Evolutionary conservation across 2,888 invertebrate species (phyloP).

Genomic region (Nezara viridula): DNA sequence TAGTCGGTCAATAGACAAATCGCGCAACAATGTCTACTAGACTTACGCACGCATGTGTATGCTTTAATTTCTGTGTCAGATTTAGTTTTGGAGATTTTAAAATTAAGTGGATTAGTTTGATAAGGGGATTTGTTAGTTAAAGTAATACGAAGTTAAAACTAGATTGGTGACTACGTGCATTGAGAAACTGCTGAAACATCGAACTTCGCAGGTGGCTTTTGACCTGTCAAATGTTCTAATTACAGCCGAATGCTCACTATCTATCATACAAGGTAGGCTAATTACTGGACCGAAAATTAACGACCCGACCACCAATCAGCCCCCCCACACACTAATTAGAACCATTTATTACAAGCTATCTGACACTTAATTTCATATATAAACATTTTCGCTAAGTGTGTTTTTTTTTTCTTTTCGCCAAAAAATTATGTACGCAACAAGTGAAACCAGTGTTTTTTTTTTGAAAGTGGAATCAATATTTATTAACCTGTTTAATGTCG

Average conservation of each 20-base stretch:
- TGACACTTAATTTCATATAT: background rate
- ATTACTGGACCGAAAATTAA: conserved; percentile 20
- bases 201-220: background rate
- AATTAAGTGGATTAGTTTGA: too few species aligned
- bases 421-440: too few species aligned
- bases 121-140: background rate
- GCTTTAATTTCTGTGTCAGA: too few species aligned
- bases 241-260: background rate
- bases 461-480: too few species aligned
- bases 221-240: conserved; percentile 31
- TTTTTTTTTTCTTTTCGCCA: background rate
- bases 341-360: background rate
- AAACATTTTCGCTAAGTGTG: background rate
- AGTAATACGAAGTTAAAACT: background rate
- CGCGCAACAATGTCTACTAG: too few species aligned
- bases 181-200: background rate
- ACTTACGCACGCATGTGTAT: too few species aligned
- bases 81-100: too few species aligned
- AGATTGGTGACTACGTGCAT: background rate
- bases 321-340: background rate
- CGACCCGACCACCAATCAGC: conserved; percentile 21
- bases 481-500: too few species aligned
- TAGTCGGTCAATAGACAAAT: too few species aligned
- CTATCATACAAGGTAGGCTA: background rate
- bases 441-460: too few species aligned